phyloP scores from a whole-genome alignment of 2,797 vertebrate genomes.

The Eidolon dupreanum region DNA sequence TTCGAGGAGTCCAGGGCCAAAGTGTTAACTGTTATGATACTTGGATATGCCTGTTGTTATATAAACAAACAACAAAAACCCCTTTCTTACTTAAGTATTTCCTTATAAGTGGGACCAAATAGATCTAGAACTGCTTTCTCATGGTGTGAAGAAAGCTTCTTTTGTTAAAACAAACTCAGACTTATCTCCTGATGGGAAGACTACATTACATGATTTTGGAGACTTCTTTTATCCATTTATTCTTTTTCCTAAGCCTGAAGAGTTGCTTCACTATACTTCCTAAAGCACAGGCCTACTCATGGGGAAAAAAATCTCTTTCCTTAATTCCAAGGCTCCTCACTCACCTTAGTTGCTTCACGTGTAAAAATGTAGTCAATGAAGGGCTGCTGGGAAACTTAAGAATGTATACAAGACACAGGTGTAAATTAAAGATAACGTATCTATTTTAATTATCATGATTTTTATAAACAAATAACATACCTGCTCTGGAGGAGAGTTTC shows the following conservation, averaged over 20 bases:
- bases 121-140: not conserved
- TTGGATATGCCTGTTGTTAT: not conserved
- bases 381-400: not conserved
- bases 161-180: not conserved
- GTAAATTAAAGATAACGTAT: not conserved
- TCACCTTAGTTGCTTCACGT: not conserved
- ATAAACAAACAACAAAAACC: not conserved
- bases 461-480: not conserved
- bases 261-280: accelerated
- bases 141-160: not conserved
- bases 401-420: not conserved
- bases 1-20: not conserved
- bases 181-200: not conserved
- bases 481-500: not conserved
- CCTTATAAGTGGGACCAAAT: not conserved
- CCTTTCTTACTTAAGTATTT: not conserved
- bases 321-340: not conserved
- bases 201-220: accelerated
- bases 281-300: not conserved
- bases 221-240: not conserved
- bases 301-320: not conserved
- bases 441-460: not conserved
- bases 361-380: not conserved
- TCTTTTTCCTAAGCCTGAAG: not conserved
- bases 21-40: not conserved